A percentile compares a stretch with the other conserved stretches of the same genome.
Conservation (phyloP, 2,797 vertebrate genomes). For the Schizopygopsis malacanthus region DNA sequence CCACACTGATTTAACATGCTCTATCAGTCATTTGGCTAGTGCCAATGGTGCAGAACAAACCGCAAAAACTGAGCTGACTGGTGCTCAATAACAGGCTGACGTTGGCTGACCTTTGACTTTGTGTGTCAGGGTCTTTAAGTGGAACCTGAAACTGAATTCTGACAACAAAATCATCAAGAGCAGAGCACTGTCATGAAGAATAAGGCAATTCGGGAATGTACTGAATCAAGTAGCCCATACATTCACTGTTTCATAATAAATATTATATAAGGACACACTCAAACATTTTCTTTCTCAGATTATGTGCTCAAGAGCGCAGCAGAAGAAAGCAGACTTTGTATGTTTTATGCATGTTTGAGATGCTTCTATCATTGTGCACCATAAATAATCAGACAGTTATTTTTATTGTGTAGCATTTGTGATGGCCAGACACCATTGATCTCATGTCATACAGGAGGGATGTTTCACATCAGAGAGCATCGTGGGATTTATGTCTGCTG, state of each 20-base stretch:
- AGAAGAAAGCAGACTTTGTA: constrained; percentile 48
- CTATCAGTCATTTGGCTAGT: background rate
- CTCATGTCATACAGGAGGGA: background rate
- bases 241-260: background rate
- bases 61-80: background rate
- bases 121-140: background rate
- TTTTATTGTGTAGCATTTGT: background rate
- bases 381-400: constrained; percentile 22
- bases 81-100: background rate
- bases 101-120: background rate
- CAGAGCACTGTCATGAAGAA: background rate
- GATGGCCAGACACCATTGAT: constrained; percentile 19
- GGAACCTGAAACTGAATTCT: too few species aligned
- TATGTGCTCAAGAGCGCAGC: constrained; percentile 48
- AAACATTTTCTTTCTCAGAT: background rate
- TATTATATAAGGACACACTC: background rate
- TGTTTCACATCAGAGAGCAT: constrained; percentile 31
- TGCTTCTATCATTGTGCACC: constrained; percentile 4
- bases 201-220: background rate
- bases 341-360: background rate
- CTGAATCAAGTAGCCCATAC: background rate
- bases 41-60: background rate
- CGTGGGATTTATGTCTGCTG: constrained; percentile 25
- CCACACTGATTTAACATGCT: background rate
- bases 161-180: background rate